Base-by-base conservation (phyloP, 1,140 invertebrate species). In the Gonioctena quinquepunctata region DNA sequence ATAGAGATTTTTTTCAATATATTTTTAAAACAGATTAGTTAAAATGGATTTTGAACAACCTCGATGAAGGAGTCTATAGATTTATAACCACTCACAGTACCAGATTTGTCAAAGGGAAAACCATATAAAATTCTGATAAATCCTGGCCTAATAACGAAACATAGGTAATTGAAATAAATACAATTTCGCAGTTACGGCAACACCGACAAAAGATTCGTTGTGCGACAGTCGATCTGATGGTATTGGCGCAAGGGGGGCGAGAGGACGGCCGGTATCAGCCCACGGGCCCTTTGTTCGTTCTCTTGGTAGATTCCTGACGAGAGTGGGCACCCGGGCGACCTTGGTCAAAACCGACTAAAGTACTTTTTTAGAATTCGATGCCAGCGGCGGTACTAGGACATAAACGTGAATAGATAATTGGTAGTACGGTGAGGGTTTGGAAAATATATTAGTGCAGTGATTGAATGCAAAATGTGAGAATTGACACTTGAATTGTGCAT, bases 281-380 rank as follows among this genome's bases (percentile, higher is more conserved):
- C 73, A 75, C 70, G 65, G 73, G 73, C 73, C 75, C 75, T 77
- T 77, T 77, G 75, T 77, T 66, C 49, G 25, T 54, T 66, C 25
- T 74, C 70, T 62, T 66, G 48, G 65, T 54, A 26, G 72, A 76
- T 76, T 72, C 72, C 72, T 76, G 72, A 74, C 64, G 62, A 67
- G 69, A 69, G 72, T 72, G 75, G 69, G 75, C 72, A 76, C 69
- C 75, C 70, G 75, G 75, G 54, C 75, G 75, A 70, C 75, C 75
- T 77, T 77, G 75, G 71, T 74, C 72, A 68, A 74, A 74, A 76
- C 75, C 65, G 69, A 62, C 64, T 49, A 62, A 56, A 65, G 69
- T 48, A 59, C 26, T 16, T 21, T 59, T 69, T 63, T 54, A 54
- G 23, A 7, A 22, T 66, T 54, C 22, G 50, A 52, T 26, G 33